Conservation (phyloP, 1,140 invertebrate species). For the Zaprionus capensis region DNA sequence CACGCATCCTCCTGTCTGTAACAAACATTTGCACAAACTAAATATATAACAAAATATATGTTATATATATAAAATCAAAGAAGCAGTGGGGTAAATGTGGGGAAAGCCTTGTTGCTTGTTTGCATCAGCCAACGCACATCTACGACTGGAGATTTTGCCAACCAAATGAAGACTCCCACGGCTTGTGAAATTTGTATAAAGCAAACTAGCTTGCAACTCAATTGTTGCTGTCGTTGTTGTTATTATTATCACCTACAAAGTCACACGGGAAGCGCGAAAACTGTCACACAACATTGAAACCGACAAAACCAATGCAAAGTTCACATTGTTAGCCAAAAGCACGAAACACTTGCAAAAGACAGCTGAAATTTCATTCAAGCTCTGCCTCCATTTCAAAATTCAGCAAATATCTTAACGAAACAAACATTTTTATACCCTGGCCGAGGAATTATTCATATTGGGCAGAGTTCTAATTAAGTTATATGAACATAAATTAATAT, state of each 20-base stretch:
- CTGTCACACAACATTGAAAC: constrained; percentile 36
- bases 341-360: constrained; percentile 56
- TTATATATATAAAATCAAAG: too few species aligned
- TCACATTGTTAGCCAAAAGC: constrained; percentile 46
- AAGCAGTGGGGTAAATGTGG: too few species aligned
- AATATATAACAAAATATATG: neutral
- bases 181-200: constrained; percentile 76
- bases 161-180: constrained; percentile 77
- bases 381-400: too few species aligned
- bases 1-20: too few species aligned
- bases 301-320: constrained; percentile 46
- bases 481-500: too few species aligned
- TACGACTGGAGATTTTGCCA: constrained; percentile 49
- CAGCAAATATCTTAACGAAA: too few species aligned
- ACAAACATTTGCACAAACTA: too few species aligned
- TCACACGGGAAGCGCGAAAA: constrained; percentile 45
- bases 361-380: neutral
- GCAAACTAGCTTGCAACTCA: constrained; percentile 53
- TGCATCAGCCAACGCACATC: neutral
- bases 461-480: too few species aligned
- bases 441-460: too few species aligned
- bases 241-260: constrained; percentile 21
- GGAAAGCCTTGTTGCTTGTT: neutral
- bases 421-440: too few species aligned
- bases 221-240: constrained; percentile 15